Evolutionary conservation across 2,113 vertebrate species (phyloP).

Genomic region (Gavialis gangeticus): DNA sequence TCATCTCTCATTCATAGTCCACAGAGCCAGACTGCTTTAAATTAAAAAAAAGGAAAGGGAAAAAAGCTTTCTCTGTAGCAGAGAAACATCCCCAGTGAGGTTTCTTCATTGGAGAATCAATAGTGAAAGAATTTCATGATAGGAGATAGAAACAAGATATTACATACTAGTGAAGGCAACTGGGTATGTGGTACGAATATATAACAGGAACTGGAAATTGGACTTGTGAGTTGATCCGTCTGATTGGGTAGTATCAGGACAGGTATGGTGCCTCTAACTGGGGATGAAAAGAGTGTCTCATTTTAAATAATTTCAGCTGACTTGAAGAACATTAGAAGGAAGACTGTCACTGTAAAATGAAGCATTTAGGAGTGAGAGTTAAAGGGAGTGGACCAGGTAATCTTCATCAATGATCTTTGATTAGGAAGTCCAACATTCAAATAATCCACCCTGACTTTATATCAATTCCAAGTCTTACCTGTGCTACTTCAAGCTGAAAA

Average conservation of each 20-base stretch:
- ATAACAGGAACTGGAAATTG: not conserved
- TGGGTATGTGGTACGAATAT: not conserved
- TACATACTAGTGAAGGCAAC: not conserved
- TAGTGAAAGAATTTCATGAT: too few species aligned
- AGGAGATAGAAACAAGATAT: not conserved
- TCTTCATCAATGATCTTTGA: not conserved
- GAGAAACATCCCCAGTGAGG: not conserved
- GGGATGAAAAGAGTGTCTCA: not conserved
- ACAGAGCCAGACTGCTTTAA: not conserved
- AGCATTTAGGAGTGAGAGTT: not conserved
- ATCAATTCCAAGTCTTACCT: not conserved
- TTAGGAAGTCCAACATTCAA: not conserved
- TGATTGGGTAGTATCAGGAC: not conserved
- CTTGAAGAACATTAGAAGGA: not conserved
- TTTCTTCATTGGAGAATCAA: not conserved
- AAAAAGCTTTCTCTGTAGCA: not conserved
- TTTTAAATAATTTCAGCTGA: rapidly evolving
- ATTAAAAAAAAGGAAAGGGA: not conserved
- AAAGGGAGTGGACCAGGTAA: not conserved
- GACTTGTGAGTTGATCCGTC: not conserved
- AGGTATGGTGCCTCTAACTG: not conserved
- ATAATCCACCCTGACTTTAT: not conserved
- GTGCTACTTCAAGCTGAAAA: not conserved
- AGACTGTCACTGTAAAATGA: not conserved
- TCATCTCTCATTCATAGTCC: not conserved